Evolutionary conservation across 2,797 vertebrate genomes (phyloP).

Genomic region (Anniella stebbinsi): DNA sequence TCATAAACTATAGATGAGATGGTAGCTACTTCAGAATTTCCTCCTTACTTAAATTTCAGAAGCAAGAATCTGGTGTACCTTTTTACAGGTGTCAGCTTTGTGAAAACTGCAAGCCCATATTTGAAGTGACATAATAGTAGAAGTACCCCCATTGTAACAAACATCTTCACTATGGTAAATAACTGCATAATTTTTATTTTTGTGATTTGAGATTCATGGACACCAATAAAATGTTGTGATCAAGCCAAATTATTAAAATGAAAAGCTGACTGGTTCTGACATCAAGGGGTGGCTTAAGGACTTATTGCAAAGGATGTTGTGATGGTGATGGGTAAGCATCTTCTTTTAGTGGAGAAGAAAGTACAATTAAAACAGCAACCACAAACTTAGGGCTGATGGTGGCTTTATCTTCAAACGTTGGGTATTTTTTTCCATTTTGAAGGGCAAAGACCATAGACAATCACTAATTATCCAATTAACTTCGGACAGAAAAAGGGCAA

Average conservation of each 20-base stretch:
- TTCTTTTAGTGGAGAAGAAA: neutral
- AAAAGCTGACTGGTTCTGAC: neutral
- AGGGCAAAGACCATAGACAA: neutral
- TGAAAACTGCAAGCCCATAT: neutral
- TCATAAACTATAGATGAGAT: neutral
- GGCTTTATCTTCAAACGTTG: neutral
- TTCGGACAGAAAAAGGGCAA: neutral
- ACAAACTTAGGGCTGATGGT: neutral
- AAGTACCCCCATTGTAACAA: neutral
- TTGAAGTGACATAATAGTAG: neutral
- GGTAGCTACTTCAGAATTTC: neutral
- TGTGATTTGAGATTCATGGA: neutral
- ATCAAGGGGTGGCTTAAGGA: neutral
- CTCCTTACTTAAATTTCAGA: neutral
- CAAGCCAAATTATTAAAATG: conserved; percentile 1
- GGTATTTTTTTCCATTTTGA: neutral
- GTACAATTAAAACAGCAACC: neutral
- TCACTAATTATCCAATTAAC: neutral
- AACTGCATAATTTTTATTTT: neutral
- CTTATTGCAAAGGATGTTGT: neutral
- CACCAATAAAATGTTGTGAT: neutral
- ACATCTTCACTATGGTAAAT: neutral
- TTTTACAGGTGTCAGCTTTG: neutral
- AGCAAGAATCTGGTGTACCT: neutral
- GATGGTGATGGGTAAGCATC: too few relatives aligned